A percentile compares a stretch with the other conserved stretches of the same genome.
phyloP scores from a whole-genome alignment of 1,140 invertebrate species.

The Tribolium madens region DNA sequence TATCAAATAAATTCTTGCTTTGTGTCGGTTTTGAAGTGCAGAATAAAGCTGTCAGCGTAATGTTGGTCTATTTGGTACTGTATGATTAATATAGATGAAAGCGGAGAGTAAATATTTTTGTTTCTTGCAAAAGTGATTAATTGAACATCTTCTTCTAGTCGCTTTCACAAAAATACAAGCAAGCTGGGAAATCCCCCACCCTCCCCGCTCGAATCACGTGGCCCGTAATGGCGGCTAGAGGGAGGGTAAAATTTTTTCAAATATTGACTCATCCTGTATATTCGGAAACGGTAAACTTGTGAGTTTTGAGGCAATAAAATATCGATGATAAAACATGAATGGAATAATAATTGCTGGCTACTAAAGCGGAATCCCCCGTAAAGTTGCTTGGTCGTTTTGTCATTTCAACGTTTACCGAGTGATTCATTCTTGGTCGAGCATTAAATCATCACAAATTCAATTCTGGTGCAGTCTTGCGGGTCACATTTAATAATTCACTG shows the following conservation, averaged over 20 bases:
- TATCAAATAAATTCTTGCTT: slow-evolving; percentile 22
- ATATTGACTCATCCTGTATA: background rate
- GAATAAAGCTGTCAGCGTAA: slow-evolving; percentile 14
- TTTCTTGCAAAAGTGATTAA: background rate
- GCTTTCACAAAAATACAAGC: too few relatives aligned
- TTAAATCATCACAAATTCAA: slow-evolving; percentile 35
- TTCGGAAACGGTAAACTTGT: background rate
- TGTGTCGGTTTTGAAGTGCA: background rate
- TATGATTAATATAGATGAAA: background rate
- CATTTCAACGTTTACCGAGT: slow-evolving; percentile 1
- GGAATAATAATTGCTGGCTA: slow-evolving; percentile 21
- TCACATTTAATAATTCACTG: slow-evolving; percentile 29
- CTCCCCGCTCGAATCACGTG: background rate
- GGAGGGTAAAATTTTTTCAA: background rate
- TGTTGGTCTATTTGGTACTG: background rate
- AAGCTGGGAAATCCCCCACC: background rate
- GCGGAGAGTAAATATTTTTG: background rate
- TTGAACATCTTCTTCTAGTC: background rate
- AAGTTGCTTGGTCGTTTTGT: slow-evolving; percentile 10
- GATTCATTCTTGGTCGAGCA: background rate
- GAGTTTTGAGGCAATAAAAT: slow-evolving; percentile 2
- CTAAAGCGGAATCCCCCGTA: background rate
- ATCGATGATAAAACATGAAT: slow-evolving; percentile 26
- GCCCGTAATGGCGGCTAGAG: background rate
- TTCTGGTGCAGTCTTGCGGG: slow-evolving; percentile 2